Evolutionary conservation across 1,140 invertebrate genomes (phyloP), one percentile per base, ranked within the genome.

Genomic region (Acromyrmex charruanus): DNA sequence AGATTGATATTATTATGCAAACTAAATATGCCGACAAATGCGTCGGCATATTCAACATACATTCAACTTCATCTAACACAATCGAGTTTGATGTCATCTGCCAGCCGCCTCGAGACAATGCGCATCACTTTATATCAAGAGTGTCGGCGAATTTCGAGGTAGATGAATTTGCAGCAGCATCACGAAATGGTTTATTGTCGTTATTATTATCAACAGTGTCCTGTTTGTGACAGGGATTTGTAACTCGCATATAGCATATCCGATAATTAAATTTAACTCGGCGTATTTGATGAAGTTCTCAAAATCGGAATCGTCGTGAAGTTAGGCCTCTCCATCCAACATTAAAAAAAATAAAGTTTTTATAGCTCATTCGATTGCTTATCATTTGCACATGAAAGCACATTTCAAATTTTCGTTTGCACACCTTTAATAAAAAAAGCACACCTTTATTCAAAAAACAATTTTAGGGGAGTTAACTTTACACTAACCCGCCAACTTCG

Each of bases 71-170:
- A 69, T 49, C 63, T 39, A 69, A 10, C 63, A 82, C 68, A 82
- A 82, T 74, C 68, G 68, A 82, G 68, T 82, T 82, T 82, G 68
- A 82, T 68, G 68, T 82, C 68, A 74, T 82, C 68, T 74, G 55
- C 55, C 80, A 61, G 55, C 35, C 55, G 68, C 53, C 80, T 82
- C 80, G 68, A 82, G 80, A 82, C 80, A 82, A 82, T 82, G 68
- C 55, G 55, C 80, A 31, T 82, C 80, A 74, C 80, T 82, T 82
- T 82, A 61, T 61, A 71, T 82, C 68, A 82, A 61, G 80, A 74
- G 68, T 44, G 68, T 82, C 39, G 61, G 68, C 68, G 55, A 82
- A 82, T 74, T 82, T 82, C 44, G 68, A 61, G 80, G 18, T 49
- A 69, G 68, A 74, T 61, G 53, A 28, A 82, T 74, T 35, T 35